Evolutionary conservation across 1,140 invertebrate genomes (phyloP).

Genomic region (Carcinoscorpius rotundicauda): DNA sequence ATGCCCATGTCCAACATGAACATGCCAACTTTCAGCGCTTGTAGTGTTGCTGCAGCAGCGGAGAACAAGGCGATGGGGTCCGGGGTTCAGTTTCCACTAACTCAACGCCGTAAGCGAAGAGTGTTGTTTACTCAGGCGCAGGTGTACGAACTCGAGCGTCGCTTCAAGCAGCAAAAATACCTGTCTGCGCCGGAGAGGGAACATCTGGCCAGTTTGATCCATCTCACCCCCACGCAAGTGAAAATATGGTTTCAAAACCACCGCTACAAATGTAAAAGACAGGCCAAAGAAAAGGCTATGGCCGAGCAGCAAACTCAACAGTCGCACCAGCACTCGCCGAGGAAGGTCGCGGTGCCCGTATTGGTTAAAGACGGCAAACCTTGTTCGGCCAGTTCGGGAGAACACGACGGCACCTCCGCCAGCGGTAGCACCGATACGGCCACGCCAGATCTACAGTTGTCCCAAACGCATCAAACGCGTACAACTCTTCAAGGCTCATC

Average conservation of each 20-base stretch:
- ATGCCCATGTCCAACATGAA: conserved; percentile 22
- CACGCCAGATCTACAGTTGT: no score
- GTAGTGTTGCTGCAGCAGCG: conserved; percentile 18
- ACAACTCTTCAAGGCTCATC: no score
- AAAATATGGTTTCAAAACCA: conserved; percentile 94
- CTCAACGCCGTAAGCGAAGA: neutral
- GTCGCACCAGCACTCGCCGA: conserved; percentile 31
- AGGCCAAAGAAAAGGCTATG: conserved; percentile 44
- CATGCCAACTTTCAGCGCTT: conserved; percentile 17
- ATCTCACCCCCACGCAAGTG: conserved; percentile 57
- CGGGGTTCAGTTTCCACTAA: conserved; percentile 30
- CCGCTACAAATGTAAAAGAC: conserved; percentile 50
- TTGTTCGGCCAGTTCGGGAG: conserved; percentile 38
- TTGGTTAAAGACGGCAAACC: conserved; percentile 91
- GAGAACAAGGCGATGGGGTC: conserved; percentile 4
- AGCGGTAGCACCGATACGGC: no score
- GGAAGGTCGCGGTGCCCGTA: conserved; percentile 82
- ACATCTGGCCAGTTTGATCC: conserved; percentile 43
- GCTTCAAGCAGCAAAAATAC: conserved; percentile 70
- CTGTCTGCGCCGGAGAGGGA: conserved; percentile 54
- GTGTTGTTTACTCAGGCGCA: conserved; percentile 47
- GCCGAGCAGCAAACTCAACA: conserved; percentile 41
- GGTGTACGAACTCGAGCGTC: conserved; percentile 91
- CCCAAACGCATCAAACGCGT: no score
- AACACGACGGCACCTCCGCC: conserved; percentile 9